Percentiles rank a stretch among this genome's conserved stretches.
These are phyloP conservation scores for Syngnathus floridae DNA, from an alignment of 2,113 vertebrate genomes.

Conservation along the genomic window DNA sequence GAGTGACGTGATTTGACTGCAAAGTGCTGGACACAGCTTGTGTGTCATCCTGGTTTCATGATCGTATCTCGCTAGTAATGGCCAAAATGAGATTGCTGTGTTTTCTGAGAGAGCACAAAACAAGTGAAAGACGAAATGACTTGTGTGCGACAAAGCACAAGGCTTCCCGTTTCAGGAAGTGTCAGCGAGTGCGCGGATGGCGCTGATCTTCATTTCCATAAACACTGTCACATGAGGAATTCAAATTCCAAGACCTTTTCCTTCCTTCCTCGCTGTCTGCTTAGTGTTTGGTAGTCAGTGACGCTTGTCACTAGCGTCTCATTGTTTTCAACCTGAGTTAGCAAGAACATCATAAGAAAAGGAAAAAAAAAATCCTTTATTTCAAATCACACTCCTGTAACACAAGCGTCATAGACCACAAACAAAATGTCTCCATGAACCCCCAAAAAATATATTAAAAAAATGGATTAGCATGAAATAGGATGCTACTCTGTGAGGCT, in stretches of 20 bases:
- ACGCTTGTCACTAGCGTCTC: constrained; percentile 1
- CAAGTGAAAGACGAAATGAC: constrained; percentile 33
- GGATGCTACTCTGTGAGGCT: not conserved
- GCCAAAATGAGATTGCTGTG: not conserved
- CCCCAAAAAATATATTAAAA: too few species aligned
- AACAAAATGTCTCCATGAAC: too few species aligned
- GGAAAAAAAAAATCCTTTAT: too few species aligned
- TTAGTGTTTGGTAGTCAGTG: constrained; percentile 40
- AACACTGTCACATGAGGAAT: constrained; percentile 60
- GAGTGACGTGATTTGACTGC: not conserved
- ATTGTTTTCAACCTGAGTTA: too few species aligned
- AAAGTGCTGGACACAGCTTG: not conserved
- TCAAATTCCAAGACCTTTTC: constrained; percentile 62
- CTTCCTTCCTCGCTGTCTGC: constrained; percentile 65
- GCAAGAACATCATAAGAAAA: too few species aligned
- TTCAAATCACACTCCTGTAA: too few species aligned
- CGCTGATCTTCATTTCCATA: constrained; percentile 63
- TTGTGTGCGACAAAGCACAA: constrained; percentile 40
- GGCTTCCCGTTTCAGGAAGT: constrained; percentile 62
- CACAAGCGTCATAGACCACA: too few species aligned
- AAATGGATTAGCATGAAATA: too few species aligned
- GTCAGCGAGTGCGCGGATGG: constrained; percentile 9
- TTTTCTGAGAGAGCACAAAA: too few species aligned
- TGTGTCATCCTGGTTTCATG: not conserved
- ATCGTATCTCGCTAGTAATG: not conserved